Evolutionary conservation across 2,888 invertebrate species (phyloP).

Genomic region (Plebejus melissa): DNA sequence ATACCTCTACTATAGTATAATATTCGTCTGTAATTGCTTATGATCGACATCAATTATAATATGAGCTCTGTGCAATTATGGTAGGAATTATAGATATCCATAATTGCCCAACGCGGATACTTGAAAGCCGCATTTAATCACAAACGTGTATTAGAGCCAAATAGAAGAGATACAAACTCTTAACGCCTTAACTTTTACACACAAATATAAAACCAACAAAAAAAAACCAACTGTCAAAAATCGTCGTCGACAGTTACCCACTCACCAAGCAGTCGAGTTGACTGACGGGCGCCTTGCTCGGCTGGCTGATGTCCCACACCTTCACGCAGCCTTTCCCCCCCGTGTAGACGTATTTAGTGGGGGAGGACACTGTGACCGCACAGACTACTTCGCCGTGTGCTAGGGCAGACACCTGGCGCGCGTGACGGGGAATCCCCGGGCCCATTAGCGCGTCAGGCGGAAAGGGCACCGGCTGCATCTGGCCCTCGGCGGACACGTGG

Average conservation of each 20-base stretch:
- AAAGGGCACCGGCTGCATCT: conserved; percentile 95
- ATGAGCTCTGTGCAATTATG: no score
- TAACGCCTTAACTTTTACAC: background rate
- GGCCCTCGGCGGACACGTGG: conserved; percentile 93
- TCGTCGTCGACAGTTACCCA: conserved; percentile 68
- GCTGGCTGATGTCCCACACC: conserved; percentile 97
- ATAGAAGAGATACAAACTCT: no score
- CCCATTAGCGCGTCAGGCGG: conserved; percentile 96
- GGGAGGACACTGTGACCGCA: conserved; percentile 96
- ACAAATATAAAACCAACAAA: background rate
- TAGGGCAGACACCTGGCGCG: conserved; percentile 91
- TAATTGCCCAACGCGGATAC: no score
- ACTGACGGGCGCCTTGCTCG: conserved; percentile 92
- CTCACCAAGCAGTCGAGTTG: conserved; percentile 94
- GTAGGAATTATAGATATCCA: no score
- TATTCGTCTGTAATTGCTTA: no score
- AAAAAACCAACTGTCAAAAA: conserved; percentile 21
- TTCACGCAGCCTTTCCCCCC: conserved; percentile 98
- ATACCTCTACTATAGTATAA: no score
- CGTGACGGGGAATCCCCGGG: conserved; percentile 95
- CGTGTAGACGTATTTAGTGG: conserved; percentile 95
- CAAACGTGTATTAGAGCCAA: no score
- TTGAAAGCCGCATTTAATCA: no score
- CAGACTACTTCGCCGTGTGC: conserved; percentile 98
- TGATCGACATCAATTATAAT: no score